Base-by-base conservation (phyloP, 2,888 invertebrate genomes). In the Cryptus armator region DNA sequence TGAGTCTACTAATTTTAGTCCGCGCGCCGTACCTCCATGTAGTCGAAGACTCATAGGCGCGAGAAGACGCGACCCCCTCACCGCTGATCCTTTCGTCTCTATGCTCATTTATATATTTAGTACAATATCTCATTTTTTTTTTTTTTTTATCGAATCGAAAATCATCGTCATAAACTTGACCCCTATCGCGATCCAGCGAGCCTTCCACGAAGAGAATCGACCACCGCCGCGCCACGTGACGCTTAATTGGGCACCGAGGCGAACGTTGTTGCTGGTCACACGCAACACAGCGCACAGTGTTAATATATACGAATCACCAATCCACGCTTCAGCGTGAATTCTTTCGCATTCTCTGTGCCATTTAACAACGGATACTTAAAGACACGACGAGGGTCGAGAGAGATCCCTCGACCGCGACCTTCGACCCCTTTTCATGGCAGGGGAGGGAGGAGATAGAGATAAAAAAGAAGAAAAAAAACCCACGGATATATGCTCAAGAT, bases 81-180 rank as follows among this genome's bases (percentile, higher is more conserved):
- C n/a, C 64, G 37, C 66, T 2, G 29, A 53, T 19, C 19, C 3
- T 5, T 19, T 16, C 24, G 43, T 29, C 14, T 32, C n/a, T 44
- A 62, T 74, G 5, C n/a, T 5, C 32, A 3, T 62, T n/a, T 62
- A 24, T n/a, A 14, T 29, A 24, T 16, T 32, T 12, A 6, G 6
- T 48, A 24, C 12, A n/a, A 24, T 72, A 29, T 75, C 14, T 5
- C 1, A n/a, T n/a, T n/a, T n/a, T n/a, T 44, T 59, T 24, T n/a
- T 59, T 59, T 24, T 29, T 7, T 29, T 44, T 19, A 32, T 84
- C 77, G 79, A 80, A 67, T 86, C 76, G 70, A 62, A 37, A 37
- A 74, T 83, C 81, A 37, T 79, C 81, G 68, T 86, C 88, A 78
- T 88, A 87, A 87, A 90, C 59, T 85, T 70, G 79, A 88, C 85